Evolutionary conservation across 2,888 invertebrate genomes (phyloP), one percentile per base, ranked within the genome.

Genomic region (Spodoptera exigua): DNA sequence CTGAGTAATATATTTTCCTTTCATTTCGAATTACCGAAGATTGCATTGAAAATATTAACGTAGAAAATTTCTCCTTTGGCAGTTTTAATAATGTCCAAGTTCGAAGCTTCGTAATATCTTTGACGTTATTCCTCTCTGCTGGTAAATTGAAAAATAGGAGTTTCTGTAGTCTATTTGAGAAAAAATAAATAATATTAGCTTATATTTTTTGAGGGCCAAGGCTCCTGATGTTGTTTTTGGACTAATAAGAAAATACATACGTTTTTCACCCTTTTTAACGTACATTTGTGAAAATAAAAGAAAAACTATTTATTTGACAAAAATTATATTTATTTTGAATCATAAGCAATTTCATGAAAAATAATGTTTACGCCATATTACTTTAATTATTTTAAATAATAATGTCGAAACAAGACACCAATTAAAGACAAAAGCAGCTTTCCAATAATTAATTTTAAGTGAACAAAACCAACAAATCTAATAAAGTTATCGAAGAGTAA

Each of bases 1-100:
- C 65, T 34, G 40, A 69, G 69, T 63, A 48, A 63, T 63, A 70
- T 52, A 70, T 64, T 70, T 71, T 54, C 57, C 39, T 70, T 64
- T 47, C 46, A 57, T 64, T 64, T 35, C 37, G 16, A 35, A 52
- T 51, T 59, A 55, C 32, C 34, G 39, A 64, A 57, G 71, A 70
- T 61, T 47, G 48, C 53, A 70, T 44, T 17, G 21, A 55, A 68
- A 58, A 59, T 59, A 51, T 59, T 66, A 62, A 51, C 56, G 56
- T 59, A 54, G 49, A 49, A 61, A 44, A 21, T 56, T 40, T 73
- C 53, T 71, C 40, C 56, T 49, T 55, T 64, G 37, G 52, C 66
- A 54, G 48, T 46, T 55, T 63, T 70, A 49, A 54, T 63, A 54
- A 46, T 70, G 37, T 64, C 43, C 35, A 44, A 62, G 71, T 49